phyloP scores from a whole-genome alignment of 2,888 invertebrate genomes.

The Timandra comae region DNA sequence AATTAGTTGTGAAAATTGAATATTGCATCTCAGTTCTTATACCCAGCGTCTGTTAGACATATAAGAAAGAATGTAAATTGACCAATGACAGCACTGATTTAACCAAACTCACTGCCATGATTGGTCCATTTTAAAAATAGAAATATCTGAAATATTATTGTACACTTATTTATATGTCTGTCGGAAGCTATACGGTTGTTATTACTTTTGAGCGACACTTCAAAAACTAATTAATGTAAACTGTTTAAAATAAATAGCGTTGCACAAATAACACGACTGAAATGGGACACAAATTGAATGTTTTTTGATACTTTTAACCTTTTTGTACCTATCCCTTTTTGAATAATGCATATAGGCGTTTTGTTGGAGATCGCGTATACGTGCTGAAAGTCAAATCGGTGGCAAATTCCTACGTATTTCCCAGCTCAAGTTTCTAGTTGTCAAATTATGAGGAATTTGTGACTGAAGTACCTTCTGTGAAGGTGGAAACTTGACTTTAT shows the following conservation, averaged over 20 bases:
- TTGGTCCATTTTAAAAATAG: conserved; percentile 74
- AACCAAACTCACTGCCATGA: conserved; percentile 68
- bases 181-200: conserved; percentile 69
- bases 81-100: conserved; percentile 74
- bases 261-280: conserved; percentile 75
- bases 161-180: conserved; percentile 75
- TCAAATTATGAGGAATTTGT: too few relatives aligned
- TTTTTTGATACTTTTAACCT: conserved; percentile 68
- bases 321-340: conserved; percentile 65
- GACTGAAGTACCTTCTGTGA: too few relatives aligned
- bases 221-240: conserved; percentile 68
- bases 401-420: too few relatives aligned
- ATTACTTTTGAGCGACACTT: conserved; percentile 74
- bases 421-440: too few relatives aligned
- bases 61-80: conserved; percentile 54
- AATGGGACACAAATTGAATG: conserved; percentile 67
- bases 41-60: conserved; percentile 70
- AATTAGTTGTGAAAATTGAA: conserved; percentile 41
- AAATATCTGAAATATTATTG: conserved; percentile 44
- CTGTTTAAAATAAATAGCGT: conserved; percentile 63
- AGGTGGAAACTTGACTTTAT: too few relatives aligned
- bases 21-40: conserved; percentile 62
- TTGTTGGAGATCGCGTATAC: conserved; percentile 29
- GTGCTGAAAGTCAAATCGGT: too few relatives aligned
- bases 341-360: conserved; percentile 23